Conservation (phyloP, 2,797 vertebrate species). For the Microctenopoma stevenorrisi region DNA sequence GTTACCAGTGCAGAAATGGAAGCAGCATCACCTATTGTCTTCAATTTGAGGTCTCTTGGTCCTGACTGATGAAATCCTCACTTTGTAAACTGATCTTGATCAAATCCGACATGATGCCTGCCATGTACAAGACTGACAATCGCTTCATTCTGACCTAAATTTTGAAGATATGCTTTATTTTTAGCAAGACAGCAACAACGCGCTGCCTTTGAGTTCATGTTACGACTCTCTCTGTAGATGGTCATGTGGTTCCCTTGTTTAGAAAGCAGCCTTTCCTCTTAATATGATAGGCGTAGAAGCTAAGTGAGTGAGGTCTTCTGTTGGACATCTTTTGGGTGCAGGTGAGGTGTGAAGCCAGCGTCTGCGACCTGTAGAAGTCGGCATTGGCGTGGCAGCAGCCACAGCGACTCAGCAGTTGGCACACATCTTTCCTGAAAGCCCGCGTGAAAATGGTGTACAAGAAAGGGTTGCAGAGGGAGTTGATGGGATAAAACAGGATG, state of each 20-base stretch:
- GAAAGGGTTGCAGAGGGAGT: slow-evolving; percentile 95
- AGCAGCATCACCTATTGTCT: slow-evolving; percentile 18
- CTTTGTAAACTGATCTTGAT: slow-evolving; percentile 23
- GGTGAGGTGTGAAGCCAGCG: slow-evolving; percentile 79
- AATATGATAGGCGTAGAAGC: slow-evolving; percentile 75
- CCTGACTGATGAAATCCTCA: slow-evolving; percentile 18
- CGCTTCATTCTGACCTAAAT: slow-evolving; percentile 24
- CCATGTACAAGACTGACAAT: slow-evolving; percentile 6
- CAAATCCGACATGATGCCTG: slow-evolving; percentile 14
- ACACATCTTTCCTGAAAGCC: slow-evolving; percentile 89
- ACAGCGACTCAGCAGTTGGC: slow-evolving; percentile 86
- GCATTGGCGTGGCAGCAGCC: slow-evolving; percentile 82
- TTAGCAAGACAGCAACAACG: not conserved
- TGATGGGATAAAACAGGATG: slow-evolving; percentile 93
- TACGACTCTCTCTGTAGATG: not conserved
- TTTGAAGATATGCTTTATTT: slow-evolving; percentile 34
- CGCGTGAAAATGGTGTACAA: slow-evolving; percentile 94
- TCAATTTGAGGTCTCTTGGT: slow-evolving; percentile 22
- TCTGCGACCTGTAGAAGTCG: slow-evolving; percentile 84
- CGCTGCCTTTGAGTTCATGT: slow-evolving; percentile 24
- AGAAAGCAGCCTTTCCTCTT: slow-evolving; percentile 81
- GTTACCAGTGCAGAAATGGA: slow-evolving; percentile 12
- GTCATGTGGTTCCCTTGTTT: slow-evolving; percentile 76
- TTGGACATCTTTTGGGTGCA: slow-evolving; percentile 50
- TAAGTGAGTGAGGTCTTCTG: slow-evolving; percentile 56